phyloP scores from a whole-genome alignment of 2,113 vertebrate species.

The Condylura cristata region DNA sequence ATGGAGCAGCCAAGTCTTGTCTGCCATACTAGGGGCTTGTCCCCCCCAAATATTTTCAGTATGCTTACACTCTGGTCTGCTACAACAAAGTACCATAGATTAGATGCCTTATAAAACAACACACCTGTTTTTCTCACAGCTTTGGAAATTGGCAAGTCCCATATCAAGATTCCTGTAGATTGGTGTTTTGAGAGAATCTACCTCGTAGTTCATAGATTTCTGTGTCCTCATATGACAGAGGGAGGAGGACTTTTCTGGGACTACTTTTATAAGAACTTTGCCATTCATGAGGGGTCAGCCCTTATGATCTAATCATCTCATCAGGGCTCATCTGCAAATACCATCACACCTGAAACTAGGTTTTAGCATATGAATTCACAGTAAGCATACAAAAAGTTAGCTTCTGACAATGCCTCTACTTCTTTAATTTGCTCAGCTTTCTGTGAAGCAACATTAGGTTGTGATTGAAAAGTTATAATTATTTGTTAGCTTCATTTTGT shows the following conservation, averaged over 20 bases:
- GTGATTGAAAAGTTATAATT: background rate
- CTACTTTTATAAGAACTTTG: background rate
- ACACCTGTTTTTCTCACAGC: no score
- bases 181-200: background rate
- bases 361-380: background rate
- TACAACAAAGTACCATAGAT: background rate
- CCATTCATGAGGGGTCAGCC: background rate
- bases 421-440: background rate
- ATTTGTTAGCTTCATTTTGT: background rate
- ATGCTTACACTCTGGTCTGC: no score
- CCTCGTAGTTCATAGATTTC: background rate
- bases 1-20: no score
- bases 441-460: background rate
- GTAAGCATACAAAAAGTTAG: background rate
- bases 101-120: no score
- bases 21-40: no score
- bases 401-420: accelerated
- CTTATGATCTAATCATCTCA: background rate
- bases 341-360: background rate
- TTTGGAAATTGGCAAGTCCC: background rate
- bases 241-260: background rate
- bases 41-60: no score
- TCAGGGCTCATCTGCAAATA: background rate
- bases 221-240: background rate
- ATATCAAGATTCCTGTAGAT: background rate